Base-by-base conservation (phyloP, 1,140 invertebrate species). In the Elymnias hypermnestra region DNA sequence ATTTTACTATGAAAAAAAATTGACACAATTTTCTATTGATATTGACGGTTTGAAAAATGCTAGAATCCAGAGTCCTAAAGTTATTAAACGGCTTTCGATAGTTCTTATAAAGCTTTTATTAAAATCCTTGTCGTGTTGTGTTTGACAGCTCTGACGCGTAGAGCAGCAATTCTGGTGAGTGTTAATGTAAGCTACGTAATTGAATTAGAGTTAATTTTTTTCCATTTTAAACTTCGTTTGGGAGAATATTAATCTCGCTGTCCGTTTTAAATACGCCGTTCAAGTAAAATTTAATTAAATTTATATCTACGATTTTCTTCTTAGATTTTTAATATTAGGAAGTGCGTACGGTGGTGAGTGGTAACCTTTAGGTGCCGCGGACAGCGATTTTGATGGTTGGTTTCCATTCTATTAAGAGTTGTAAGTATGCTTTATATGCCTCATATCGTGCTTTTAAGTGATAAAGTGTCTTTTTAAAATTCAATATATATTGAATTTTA, bases 371-470 rank as follows among this genome's bases (percentile, higher is more conserved):
- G 48, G 51, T 44, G 45, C 44, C 49, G 44, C 53, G 47, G 53
- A 38, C 57, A 62, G 62, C 63, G 67, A 45, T 56, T 50, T 41
- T 53, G 46, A n/a, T n/a, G n/a, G n/a, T 19, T 19, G 55, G 47
- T 47, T 42, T 38, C 36, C 45, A 48, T 53, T 49, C 42, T 64
- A 63, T 57, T 54, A 28, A 44, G 48, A 69, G 25, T 61, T 77
- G 69, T 83, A 81, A 77, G 72, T 82, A 83, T 61, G 76, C 79
- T 83, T 81, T 57, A 58, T 69, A 58, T 69, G 81, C 81, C 71
- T 78, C 68, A 53, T 72, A 69, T 73, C 36, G 69, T 73, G 79
- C 79, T 83, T 83, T 59, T 72, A 75, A 66, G 68, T 63, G 57
- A 46, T 71, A 67, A 64, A 59, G 68, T 72, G 57, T 67, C 55